A percentile compares a stretch with the other conserved stretches of the same genome.
Evolutionary conservation across 2,888 invertebrate genomes (phyloP).

Genomic region (Leucophenga montana): DNA sequence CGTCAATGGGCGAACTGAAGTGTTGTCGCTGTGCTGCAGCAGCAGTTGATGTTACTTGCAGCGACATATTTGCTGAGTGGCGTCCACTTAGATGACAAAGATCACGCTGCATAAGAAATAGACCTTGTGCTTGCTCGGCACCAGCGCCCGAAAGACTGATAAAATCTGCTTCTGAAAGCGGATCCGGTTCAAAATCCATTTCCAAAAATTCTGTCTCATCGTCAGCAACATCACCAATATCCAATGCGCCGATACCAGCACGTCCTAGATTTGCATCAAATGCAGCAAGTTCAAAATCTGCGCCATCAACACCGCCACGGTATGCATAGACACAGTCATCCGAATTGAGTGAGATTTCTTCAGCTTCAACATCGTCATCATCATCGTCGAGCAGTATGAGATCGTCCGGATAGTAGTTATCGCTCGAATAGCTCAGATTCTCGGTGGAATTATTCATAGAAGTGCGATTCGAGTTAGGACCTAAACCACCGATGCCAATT

Average conservation of each 20-base stretch:
- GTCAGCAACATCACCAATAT: constrained; percentile 54
- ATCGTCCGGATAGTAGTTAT: constrained; percentile 70
- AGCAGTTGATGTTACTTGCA: constrained; percentile 38
- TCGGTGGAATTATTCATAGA: constrained; percentile 72
- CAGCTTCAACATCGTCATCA: constrained; percentile 62
- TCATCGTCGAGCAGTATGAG: constrained; percentile 65
- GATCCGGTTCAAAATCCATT: constrained; percentile 74
- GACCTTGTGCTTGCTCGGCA: constrained; percentile 44
- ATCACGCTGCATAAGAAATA: constrained; percentile 62
- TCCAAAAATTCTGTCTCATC: constrained; percentile 73
- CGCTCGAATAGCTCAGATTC: constrained; percentile 71
- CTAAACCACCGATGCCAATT: constrained; percentile 42
- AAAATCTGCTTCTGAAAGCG: constrained; percentile 71
- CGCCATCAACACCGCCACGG: constrained; percentile 70
- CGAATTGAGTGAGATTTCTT: constrained; percentile 70
- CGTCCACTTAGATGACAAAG: constrained; percentile 58
- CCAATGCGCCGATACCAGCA: constrained; percentile 37
- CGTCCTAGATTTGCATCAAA: constrained; percentile 51
- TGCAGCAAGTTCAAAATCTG: constrained; percentile 63
- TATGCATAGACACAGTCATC: constrained; percentile 73
- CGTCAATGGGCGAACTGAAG: constrained; percentile 68
- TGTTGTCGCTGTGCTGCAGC: constrained; percentile 56
- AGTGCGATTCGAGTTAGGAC: constrained; percentile 64
- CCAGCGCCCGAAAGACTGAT: constrained; percentile 44
- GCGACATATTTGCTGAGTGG: constrained; percentile 41